A percentile compares a stretch with the other conserved stretches of the same genome.
These are phyloP conservation scores for Alosa alosa DNA, from an alignment of 2,113 vertebrate species.

Conservation along the genomic window DNA sequence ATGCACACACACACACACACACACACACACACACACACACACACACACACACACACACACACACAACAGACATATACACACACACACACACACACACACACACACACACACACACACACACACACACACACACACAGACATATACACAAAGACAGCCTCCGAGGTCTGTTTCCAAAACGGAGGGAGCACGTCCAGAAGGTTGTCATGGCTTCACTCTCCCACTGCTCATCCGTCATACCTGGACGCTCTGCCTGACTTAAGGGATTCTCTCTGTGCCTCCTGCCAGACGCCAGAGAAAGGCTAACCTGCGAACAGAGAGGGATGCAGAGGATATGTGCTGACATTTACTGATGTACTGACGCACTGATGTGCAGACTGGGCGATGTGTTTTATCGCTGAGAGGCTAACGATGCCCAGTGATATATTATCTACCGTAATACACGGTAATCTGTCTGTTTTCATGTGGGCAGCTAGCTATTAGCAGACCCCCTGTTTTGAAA, in stretches of 20 bases:
- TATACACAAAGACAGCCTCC: too few relatives aligned
- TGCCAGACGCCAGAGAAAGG: background rate
- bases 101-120: too few relatives aligned
- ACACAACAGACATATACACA: too few relatives aligned
- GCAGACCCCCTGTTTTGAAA: background rate
- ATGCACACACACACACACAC: background rate
- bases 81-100: too few relatives aligned
- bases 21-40: background rate
- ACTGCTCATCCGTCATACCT: background rate
- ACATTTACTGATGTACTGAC: background rate
- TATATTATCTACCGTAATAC: background rate
- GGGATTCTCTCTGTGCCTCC: background rate
- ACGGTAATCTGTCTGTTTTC: background rate
- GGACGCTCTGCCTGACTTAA: background rate
- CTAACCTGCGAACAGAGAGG: background rate
- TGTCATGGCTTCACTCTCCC: background rate
- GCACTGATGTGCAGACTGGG: background rate
- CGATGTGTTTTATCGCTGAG: background rate
- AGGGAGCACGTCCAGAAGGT: background rate
- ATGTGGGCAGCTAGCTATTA: background rate
- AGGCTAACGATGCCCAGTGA: background rate
- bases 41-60: too few relatives aligned
- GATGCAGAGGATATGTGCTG: background rate
- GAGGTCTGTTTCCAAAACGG: background rate
- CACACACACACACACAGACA: too few relatives aligned